phyloP scores from a whole-genome alignment of 2,888 invertebrate genomes.

The Pristionchus maxplancki region DNA sequence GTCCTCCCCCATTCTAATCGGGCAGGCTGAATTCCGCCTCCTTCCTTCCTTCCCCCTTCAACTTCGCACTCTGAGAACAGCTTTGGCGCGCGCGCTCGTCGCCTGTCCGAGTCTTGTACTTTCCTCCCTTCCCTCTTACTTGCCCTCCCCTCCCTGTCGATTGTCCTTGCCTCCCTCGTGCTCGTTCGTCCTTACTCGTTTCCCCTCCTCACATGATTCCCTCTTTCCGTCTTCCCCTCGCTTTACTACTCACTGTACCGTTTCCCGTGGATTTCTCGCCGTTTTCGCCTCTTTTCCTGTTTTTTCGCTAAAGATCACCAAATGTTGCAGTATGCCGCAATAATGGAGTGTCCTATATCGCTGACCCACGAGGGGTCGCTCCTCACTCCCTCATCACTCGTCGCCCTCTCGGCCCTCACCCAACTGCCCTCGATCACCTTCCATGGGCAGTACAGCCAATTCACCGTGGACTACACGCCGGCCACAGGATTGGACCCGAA shows the following conservation, averaged over 20 bases:
- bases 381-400: neutral
- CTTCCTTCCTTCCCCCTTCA: neutral
- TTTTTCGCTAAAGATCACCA: neutral
- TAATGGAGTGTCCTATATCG: constrained; percentile 48
- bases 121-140: constrained; percentile 13
- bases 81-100: neutral
- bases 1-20: neutral
- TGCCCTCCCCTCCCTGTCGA: neutral
- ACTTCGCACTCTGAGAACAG: constrained; percentile 38
- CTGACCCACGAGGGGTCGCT: neutral
- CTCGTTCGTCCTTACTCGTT: constrained; percentile 18
- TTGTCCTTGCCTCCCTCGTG: constrained; percentile 1
- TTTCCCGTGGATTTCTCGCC: neutral
- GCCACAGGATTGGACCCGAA: neutral
- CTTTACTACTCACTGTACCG: neutral
- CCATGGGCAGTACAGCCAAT: neutral
- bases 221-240: neutral
- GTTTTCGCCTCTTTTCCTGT: neutral
- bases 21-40: neutral
- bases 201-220: constrained; percentile 25
- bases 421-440: constrained; percentile 47
- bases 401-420: neutral
- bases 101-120: neutral
- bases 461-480: constrained; percentile 38
- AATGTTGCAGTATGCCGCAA: neutral